phyloP scores from a whole-genome alignment of 2,113 vertebrate genomes.

The Paedocypris sp. region DNA sequence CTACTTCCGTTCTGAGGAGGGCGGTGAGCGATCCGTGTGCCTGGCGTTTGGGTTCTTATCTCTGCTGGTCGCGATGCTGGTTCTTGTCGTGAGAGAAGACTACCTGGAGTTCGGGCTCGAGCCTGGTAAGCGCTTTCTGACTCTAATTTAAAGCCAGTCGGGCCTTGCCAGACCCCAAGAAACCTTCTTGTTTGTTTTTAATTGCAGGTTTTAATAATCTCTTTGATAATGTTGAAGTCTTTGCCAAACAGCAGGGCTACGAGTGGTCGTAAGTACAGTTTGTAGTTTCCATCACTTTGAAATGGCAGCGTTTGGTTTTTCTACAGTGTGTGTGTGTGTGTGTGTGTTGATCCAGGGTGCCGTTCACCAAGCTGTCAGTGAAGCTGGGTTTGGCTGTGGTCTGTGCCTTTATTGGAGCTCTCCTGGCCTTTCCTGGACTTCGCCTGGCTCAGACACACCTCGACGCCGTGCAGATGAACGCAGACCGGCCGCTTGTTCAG shows the following conservation, averaged over 20 bases:
- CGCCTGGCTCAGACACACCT: slow-evolving; percentile 89
- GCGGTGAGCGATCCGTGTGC: slow-evolving; percentile 87
- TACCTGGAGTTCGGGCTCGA: slow-evolving; percentile 88
- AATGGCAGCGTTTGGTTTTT: too few relatives aligned
- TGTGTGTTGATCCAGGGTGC: slow-evolving; percentile 56
- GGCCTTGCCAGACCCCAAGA: too few relatives aligned
- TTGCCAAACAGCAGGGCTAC: slow-evolving; percentile 72
- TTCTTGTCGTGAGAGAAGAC: slow-evolving; percentile 77
- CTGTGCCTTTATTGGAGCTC: slow-evolving; percentile 76
- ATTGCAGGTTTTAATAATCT: slow-evolving; percentile 65
- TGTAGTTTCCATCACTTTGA: too few relatives aligned
- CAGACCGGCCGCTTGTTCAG: slow-evolving; percentile 71
- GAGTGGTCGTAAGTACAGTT: slow-evolving; percentile 92
- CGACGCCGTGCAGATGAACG: slow-evolving; percentile 71
- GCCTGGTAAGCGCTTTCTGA: slow-evolving; percentile 49
- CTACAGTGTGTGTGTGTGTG: neutral
- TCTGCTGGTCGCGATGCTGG: slow-evolving; percentile 84
- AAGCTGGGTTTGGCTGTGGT: slow-evolving; percentile 71
- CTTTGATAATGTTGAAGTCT: slow-evolving; percentile 66
- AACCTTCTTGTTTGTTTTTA: neutral
- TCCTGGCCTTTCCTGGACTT: slow-evolving; percentile 86
- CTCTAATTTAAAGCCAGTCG: too few relatives aligned
- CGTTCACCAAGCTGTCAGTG: slow-evolving; percentile 70
- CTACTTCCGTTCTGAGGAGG: slow-evolving; percentile 82
- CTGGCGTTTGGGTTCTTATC: slow-evolving; percentile 79